Base-by-base conservation (phyloP, 2,888 invertebrate genomes). In the Oithona nana region DNA sequence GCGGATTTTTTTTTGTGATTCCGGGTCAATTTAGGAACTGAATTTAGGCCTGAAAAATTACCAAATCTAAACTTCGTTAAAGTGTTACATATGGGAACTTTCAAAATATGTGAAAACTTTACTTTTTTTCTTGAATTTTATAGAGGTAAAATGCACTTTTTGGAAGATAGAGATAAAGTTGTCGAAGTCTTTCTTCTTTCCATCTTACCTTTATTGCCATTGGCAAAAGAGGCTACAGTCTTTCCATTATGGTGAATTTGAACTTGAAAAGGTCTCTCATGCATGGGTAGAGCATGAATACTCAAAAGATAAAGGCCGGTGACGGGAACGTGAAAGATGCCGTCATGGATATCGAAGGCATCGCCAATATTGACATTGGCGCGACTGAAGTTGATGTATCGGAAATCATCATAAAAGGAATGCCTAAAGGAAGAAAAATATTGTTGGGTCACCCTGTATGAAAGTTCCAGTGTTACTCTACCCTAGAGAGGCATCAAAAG, bases 231-330 rank as follows among this genome's bases (percentile, higher is more conserved):
- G 26, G 57, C 61, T 30, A 61, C 51, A 26, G 61, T 54, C 16
- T 4, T 20, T n/a, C 61, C 52, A 54, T 61, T 61, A 6, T 29
- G 20, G 48, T 61, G 61, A 26, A 61, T 61, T 30, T 61, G 61
- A n/a, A 61, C n/a, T 16, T n/a, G 28, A 51, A 61, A 52, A 11
- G 51, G 51, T 28, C 29, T 28, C 16, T 28, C 30, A n/a, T 24
- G 2, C 20, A 61, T 51, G 8, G 61, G 61, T 20, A 61, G 30
- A 1, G 22, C 61, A 54, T 54, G 52, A 16, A 61, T 24, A 20
- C 28, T 29, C 22, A 61, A 54, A 1, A 61, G 26, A 52, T 61
- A 61, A 2, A 31, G 28, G n/a, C 61, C 61, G 8, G 30, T 51
- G 28, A 54, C 20, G 16, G 61, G 61, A 28, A 52, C 61, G 8